Evolutionary conservation across 2,888 invertebrate genomes (phyloP).

Genomic region (Acanthosoma haemorrhoidale): DNA sequence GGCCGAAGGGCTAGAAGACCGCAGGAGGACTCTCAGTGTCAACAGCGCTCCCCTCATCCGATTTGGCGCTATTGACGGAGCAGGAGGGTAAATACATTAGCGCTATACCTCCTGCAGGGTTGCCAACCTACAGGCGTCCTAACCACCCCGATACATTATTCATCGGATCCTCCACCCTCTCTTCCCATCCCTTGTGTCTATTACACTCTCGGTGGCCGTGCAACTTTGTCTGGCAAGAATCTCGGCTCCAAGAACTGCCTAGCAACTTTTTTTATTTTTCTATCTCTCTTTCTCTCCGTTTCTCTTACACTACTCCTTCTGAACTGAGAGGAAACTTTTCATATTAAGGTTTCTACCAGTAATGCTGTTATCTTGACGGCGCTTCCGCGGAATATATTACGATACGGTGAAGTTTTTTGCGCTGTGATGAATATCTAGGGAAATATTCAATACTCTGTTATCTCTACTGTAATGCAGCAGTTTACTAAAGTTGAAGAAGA

Average conservation of each 20-base stretch:
- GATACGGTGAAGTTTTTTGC: too few relatives aligned
- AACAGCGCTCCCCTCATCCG: not conserved
- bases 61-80: not conserved
- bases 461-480: not conserved
- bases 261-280: not conserved
- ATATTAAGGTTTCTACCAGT: not conserved
- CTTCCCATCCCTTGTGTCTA: constrained; percentile 17
- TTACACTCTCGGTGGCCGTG: not conserved
- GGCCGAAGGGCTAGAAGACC: too few relatives aligned
- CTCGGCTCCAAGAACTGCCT: too few relatives aligned
- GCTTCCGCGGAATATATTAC: too few relatives aligned
- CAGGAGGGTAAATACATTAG: not conserved
- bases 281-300: not conserved
- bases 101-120: not conserved
- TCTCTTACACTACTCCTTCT: too few relatives aligned
- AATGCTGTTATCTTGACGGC: not conserved
- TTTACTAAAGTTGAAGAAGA: too few relatives aligned
- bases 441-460: not conserved
- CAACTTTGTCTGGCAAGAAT: not conserved
- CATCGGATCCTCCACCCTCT: not conserved
- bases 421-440: not conserved
- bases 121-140: not conserved
- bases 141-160: constrained; percentile 17
- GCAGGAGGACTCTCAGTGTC: too few relatives aligned
- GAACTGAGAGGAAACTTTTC: not conserved